Conservation (phyloP, 2,797 vertebrate species). For the Avahi laniger region DNA sequence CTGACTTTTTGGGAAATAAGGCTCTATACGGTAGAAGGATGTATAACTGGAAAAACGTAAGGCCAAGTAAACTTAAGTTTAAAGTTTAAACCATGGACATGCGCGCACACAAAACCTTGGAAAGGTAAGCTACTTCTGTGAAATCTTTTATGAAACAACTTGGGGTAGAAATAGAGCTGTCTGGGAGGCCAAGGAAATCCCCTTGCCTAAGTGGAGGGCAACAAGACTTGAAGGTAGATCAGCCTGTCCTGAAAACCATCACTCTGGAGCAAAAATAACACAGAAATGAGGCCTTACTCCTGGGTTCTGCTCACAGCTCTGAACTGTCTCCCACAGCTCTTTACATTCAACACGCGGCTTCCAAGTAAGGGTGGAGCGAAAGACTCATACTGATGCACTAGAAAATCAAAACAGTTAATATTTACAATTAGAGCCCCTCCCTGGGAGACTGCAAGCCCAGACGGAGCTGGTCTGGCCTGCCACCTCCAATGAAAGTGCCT, state of each 20-base stretch:
- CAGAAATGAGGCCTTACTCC: neutral
- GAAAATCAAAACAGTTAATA: neutral
- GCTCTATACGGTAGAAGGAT: neutral
- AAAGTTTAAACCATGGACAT: neutral
- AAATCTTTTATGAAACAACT: neutral
- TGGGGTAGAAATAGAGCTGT: neutral
- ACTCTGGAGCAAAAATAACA: neutral
- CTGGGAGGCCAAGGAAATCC: neutral
- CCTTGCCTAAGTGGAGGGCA: neutral
- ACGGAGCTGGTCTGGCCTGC: neutral
- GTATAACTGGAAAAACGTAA: neutral
- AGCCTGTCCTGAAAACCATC: neutral
- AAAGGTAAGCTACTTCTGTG: neutral
- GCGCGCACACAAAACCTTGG: neutral
- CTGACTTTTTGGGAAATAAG: neutral
- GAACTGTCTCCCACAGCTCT: neutral
- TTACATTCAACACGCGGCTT: neutral
- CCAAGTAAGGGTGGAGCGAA: neutral
- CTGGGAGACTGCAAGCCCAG: neutral
- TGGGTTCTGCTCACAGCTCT: neutral
- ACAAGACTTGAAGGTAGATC: neutral
- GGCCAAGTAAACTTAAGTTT: neutral
- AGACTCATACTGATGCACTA: neutral
- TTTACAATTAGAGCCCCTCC: neutral
- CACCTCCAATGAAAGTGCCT: neutral